Evolutionary conservation across 2,888 invertebrate genomes (phyloP), one percentile per base, ranked within the genome.

Genomic region (Platycheirus rosarum): DNA sequence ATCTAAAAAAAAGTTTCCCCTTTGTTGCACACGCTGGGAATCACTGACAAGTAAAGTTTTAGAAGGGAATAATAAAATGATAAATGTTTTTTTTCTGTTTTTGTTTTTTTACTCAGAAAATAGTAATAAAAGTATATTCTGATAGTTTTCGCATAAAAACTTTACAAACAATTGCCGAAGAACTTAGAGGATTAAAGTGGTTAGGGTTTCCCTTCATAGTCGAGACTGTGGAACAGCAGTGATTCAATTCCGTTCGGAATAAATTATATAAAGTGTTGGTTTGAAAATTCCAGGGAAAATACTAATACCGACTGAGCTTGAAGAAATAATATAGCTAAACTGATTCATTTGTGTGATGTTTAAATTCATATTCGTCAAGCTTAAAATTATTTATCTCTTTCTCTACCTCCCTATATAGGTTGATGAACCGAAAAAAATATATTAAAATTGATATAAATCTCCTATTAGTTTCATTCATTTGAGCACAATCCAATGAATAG

Each of bases 51-150:
- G 16, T 1, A 26, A 55, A 55, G 53, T 69, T 62, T 37, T 57
- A 32, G 35, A 14, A 26, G 26, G 46, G 23, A 74, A 73, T 78
- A 78, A 73, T 66, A 66, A 62, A 73, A 73, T 78, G 78, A 78
- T 78, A 68, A 78, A 78, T 73, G 66, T 66, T 48, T 65, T 48
- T 68, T 53, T 23, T 37, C 29, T 35, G 2, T 29, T 51, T 42
- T 40, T 16, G 16, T 16, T 14, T 49, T 51, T 55, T 35, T 18
- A 11, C 13, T 23, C 16, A 20, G 26, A 73, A 49, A 44, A 68
- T 18, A 49, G 63, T 65, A 20, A 48, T 57, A 57, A 73, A 63
- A 57, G 69, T 65, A 42, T 9, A 20, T 55, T 60, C 49, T 26
- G 48, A 74, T 60, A 65, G 77, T 70, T 70, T 76, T 69, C 62